Conservation (phyloP, 2,113 vertebrate species). For the Rousettus leschenaultii region DNA sequence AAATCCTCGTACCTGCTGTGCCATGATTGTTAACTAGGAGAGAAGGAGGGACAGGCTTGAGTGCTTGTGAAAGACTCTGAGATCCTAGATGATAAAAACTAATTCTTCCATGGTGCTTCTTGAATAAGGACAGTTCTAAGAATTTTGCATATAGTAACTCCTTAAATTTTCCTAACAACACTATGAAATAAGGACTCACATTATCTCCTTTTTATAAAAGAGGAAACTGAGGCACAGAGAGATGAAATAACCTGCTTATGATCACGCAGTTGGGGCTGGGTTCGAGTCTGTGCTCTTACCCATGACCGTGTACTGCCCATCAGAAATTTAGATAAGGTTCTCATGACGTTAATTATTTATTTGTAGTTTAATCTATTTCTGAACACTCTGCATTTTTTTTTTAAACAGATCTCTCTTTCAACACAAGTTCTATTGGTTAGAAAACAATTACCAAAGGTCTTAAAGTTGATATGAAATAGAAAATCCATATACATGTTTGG, state of each 20-base stretch:
- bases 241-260: background rate
- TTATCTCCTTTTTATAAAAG: background rate
- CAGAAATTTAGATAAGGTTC: background rate
- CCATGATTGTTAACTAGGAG: accelerated
- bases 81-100: background rate
- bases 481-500: constrained; percentile 28
- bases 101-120: background rate
- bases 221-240: background rate
- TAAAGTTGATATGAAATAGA: background rate
- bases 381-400: background rate
- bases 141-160: background rate
- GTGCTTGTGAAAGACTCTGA: background rate
- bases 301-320: too few species aligned
- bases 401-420: background rate
- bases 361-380: background rate
- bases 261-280: background rate
- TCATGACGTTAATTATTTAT: background rate
- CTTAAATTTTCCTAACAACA: background rate
- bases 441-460: constrained; percentile 44
- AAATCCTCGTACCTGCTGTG: background rate
- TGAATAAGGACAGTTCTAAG: background rate
- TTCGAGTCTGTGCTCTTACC: background rate
- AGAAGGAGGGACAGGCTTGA: too few species aligned
- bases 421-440: background rate
- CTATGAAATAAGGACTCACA: too few species aligned